Base-by-base conservation (phyloP, 2,113 vertebrate genomes). In the Thalassoma bifasciatum region DNA sequence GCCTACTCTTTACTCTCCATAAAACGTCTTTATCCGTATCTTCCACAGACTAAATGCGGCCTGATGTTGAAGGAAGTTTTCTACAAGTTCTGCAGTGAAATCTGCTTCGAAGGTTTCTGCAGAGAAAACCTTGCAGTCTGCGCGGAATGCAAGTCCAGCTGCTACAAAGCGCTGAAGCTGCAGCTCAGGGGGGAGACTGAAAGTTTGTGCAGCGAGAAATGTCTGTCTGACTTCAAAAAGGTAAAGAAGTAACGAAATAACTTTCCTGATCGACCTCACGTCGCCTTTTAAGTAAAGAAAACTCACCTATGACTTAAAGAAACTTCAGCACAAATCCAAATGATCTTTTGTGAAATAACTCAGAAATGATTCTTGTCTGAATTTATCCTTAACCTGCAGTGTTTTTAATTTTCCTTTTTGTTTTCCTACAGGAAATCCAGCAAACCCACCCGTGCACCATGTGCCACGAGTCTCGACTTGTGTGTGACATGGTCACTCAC, bases 71-170 rank as follows among this genome's bases (percentile, higher is more conserved):
- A 95, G 65, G 94, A 95, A 0, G 83, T 79, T 0, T 84, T 96
- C 13, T 94, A 96, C 86, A 96, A 93, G 87, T 95, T 98, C 50
- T 99, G 97, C 93, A 96, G 95, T 0, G 91, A 95, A 7, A 72
- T 82, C 67, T 99, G 97, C 36, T 94, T 97, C 78, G 95, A 94
- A 21, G 93, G 92, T 70, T 99, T 97, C 88, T 93, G 95, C 26
- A 91, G 92, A 0, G 92, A 94, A 23, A 95, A 96, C 82, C 92
- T 94, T 91, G 95, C 94, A 72, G 93, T 92, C 86, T 99, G 97
- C 77, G 93, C 94, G 70, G 94, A 93, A 44, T 99, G 97, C 23
- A 93, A 94, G 2, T 92, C 90, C 0, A 92, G 92, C 78, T 97
- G 96, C 85, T 91, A 91, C 40, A 94, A 95, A 8, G 94, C 94